Evolutionary conservation across 2,113 vertebrate species (phyloP).

Genomic region (Marmota flaviventris): DNA sequence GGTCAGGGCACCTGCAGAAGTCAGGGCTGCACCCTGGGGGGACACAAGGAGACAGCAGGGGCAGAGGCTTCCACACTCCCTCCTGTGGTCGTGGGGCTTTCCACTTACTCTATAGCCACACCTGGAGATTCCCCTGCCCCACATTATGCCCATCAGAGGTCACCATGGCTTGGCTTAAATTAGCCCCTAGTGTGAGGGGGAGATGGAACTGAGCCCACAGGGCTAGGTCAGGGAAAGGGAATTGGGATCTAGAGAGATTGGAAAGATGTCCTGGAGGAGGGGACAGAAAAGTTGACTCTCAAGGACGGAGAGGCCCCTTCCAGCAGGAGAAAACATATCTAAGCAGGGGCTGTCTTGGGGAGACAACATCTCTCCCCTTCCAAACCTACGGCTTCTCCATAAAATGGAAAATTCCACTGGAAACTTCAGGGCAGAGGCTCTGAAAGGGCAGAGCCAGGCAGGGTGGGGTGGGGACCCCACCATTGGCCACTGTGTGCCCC

Average conservation of each 20-base stretch:
- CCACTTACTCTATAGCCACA: neutral
- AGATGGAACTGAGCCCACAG: neutral
- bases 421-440: conserved; percentile 72
- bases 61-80: neutral
- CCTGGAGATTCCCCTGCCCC: neutral
- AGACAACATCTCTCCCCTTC: neutral
- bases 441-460: conserved; percentile 58
- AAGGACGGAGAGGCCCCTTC: neutral
- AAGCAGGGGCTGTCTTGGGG: conserved; percentile 32
- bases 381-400: conserved; percentile 48
- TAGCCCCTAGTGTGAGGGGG: neutral
- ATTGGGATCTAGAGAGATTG: neutral
- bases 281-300: neutral
- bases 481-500: conserved; percentile 65
- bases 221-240: neutral
- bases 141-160: neutral
- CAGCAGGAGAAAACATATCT: neutral
- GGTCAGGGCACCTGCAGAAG: conserved; percentile 89
- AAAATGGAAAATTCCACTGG: conserved; percentile 83
- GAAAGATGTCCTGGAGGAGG: neutral
- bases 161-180: neutral
- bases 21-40: conserved; percentile 86
- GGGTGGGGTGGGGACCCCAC: conserved; percentile 75
- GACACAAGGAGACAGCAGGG: neutral
- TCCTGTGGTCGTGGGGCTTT: neutral